These are phyloP conservation scores for Spodoptera exigua DNA, from an alignment of 2,888 invertebrate genomes.

Conservation along the genomic window DNA sequence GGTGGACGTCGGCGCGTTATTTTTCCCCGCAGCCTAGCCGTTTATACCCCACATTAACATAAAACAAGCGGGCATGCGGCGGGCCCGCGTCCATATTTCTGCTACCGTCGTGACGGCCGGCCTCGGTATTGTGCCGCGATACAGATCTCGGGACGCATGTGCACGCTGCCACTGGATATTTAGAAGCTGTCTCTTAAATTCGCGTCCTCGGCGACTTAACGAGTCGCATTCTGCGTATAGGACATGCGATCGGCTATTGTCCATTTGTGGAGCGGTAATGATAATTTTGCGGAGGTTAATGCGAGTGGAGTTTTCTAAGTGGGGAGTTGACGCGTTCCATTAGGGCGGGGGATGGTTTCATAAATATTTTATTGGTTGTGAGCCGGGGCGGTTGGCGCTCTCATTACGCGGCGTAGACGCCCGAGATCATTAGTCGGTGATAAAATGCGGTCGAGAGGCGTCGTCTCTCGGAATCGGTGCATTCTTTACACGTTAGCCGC, in stretches of 20 bases:
- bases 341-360: constrained; percentile 81
- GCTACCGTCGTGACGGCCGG: constrained; percentile 84
- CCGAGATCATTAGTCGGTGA: constrained; percentile 84
- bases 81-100: constrained; percentile 84
- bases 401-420: constrained; percentile 78
- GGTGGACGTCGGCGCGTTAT: constrained; percentile 72
- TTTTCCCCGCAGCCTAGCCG: constrained; percentile 73
- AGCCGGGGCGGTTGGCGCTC: constrained; percentile 74
- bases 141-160: constrained; percentile 85
- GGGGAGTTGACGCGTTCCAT: constrained; percentile 80
- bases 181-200: constrained; percentile 88
- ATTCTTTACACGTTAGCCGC: constrained; percentile 70
- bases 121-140: constrained; percentile 87
- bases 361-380: constrained; percentile 86
- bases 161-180: constrained; percentile 83
- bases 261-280: constrained; percentile 62
- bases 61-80: constrained; percentile 83
- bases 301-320: constrained; percentile 70
- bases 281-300: constrained; percentile 62
- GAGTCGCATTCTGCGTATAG: constrained; percentile 83
- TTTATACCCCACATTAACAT: constrained; percentile 85
- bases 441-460: constrained; percentile 80
- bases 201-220: constrained; percentile 80
- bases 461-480: constrained; percentile 69
- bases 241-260: constrained; percentile 83